These are phyloP conservation scores for Eumeta japonica DNA, from an alignment of 1,140 invertebrate species.

Conservation along the genomic window DNA sequence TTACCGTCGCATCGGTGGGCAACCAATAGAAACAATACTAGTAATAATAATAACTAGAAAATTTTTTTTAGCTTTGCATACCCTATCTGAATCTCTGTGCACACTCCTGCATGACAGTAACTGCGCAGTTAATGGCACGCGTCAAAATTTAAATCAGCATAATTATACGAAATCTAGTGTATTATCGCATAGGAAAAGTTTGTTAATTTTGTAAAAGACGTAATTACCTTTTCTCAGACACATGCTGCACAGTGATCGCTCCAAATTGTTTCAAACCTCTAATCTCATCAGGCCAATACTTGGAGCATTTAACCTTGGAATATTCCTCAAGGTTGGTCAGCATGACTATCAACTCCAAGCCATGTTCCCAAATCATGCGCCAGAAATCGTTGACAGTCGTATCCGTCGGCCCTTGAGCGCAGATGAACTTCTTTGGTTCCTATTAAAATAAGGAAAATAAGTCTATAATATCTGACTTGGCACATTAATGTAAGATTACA, in stretches of 20 bases:
- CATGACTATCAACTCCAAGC: constrained; percentile 89
- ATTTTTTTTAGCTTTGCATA: not conserved
- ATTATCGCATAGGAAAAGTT: not conserved
- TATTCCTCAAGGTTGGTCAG: constrained; percentile 92
- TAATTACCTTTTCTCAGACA: constrained; percentile 66
- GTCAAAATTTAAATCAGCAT: too few species aligned
- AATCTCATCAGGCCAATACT: constrained; percentile 88
- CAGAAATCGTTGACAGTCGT: constrained; percentile 93
- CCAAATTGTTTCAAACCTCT: constrained; percentile 76
- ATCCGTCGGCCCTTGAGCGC: constrained; percentile 91
- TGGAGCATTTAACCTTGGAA: constrained; percentile 89
- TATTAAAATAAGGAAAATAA: constrained; percentile 11
- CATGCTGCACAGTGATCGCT: constrained; percentile 74
- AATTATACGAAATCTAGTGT: not conserved
- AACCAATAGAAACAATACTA: constrained; percentile 3
- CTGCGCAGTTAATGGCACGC: not conserved
- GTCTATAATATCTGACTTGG: constrained; percentile 1
- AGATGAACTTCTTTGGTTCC: constrained; percentile 91
- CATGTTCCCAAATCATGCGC: constrained; percentile 97
- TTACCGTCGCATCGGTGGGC: too few species aligned
- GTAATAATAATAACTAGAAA: not conserved
- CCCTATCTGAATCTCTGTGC: too few species aligned
- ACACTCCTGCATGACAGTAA: not conserved
- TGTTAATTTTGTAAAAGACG: not conserved
- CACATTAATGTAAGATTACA: too few species aligned